Evolutionary conservation across 2,113 vertebrate genomes (phyloP), one percentile per base, ranked within the genome.

Genomic region (Gnathonemus longibarbis): DNA sequence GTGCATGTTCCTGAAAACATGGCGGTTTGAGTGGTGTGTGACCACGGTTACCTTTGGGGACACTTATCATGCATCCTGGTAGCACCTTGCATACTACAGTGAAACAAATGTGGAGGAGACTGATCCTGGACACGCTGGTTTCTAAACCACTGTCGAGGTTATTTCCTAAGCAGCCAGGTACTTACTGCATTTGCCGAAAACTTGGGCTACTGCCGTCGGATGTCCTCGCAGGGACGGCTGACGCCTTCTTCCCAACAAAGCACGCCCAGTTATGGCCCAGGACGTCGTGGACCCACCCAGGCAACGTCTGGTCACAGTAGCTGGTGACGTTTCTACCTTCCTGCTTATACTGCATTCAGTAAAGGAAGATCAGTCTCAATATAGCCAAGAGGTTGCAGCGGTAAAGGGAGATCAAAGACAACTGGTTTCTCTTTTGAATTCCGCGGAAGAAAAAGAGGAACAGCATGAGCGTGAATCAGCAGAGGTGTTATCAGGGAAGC

Each of bases 251-350:
- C 45, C 97, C 98, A 0, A 92, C 92, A 90, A 99, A 99, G 93
- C 98, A 99, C 27, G 97, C 98, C 98, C 98, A 99, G 90, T 99
- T 99, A 90, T 92, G 95, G 13, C 97, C 98, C 92, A 99, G 94
- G 0, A 98, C 96, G 70, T 99, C 98, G 50, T 99, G 98, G 1
- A 97, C 98, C 98, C 97, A 99, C 49, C 98, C 98, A 0, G 97
- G 95, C 2, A 98, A 90, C 0, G 98, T 99, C 92, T 99, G 97
- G 7, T 99, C 96, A 92, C 98, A 99, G 91, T 97, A 98, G 91
- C 97, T 98, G 91, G 96, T 97, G 70, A 97, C 96, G 15, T 94
- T 94, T 0, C 56, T 10, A 19, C 96, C 97, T 1, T 97, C 94
- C 50, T 95, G 24, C 92, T 96, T 94, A 93, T 98, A 99, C 98